Base-by-base conservation (phyloP, 2,888 invertebrate species). In the Diaphora mendica region DNA sequence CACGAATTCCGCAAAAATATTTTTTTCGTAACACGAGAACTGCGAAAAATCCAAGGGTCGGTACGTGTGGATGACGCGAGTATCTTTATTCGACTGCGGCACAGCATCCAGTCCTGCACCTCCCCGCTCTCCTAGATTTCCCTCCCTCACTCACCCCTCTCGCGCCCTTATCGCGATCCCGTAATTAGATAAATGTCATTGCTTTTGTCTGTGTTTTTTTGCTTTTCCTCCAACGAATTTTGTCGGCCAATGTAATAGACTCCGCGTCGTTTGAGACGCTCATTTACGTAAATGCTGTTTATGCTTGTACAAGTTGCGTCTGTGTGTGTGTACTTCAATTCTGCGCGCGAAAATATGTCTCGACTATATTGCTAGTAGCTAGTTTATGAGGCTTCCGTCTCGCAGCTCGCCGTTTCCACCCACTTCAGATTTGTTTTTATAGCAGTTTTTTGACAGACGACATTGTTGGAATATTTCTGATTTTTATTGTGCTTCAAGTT, bases 161-260 rank as follows among this genome's bases (percentile, higher is more conserved):
- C 82, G 80, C 87, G 83, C 90, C 89, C 91, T 92, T 93, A 94
- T 94, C 95, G 91, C 93, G 93, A 93, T 92, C 87, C 91, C 92
- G 90, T 95, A 95, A 95, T 95, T 95, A 95, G 95, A 95, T 94
- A 93, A 95, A 94, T 95, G 94, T 94, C 94, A 94, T 92, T 91
- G 91, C 91, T 94, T 92, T 93, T 92, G 92, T 93, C 91, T 92
- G 88, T 89, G 86, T 85, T 84, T 84, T 83, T 84, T 84, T 84
- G 83, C 81, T 90, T 88, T 90, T 91, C 88, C 83, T 80, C 77
- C 82, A 77, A 84, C 86, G 86, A 90, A 89, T 89, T 91, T 89
- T 80, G 86, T 85, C 86, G 84, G 87, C 84, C 87, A 77, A 83
- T 85, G 89, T 91, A 90, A 91, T 89, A 89, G 89, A 91, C 81